Evolutionary conservation across 2,888 invertebrate genomes (phyloP), one percentile per base, ranked within the genome.

Genomic region (Didymodactylos carnosus): DNA sequence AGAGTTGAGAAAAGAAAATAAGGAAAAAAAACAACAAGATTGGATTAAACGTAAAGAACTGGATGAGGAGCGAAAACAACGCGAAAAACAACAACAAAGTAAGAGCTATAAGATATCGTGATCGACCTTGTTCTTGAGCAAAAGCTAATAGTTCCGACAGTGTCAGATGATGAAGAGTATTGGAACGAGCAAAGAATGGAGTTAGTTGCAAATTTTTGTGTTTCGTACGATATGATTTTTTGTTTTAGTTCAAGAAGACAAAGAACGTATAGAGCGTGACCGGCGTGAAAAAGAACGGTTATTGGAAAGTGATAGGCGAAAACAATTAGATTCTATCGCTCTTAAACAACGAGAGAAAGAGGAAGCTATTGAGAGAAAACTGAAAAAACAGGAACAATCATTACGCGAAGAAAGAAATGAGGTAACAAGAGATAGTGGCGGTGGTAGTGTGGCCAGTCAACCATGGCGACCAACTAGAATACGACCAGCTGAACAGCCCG

Each of bases 331-430:
- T 39, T 71, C 71, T 46, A 53, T 69, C 53, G 41, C 74, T n/a
- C 39, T 19, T 19, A 74, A 43, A 71, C 74, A 74, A 69, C 27
- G 71, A 25, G 43, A 71, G 39, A 53, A 41, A 35, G 74, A 74
- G n/a, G 39, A 25, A 39, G 62, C 41, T 62, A 74, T 74, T 13
- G 74, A 74, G n/a, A 23, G 25, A 62, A 71, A 40, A 40, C 14
- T 72, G 41, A 40, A 39, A 19, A 69, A 41, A 40, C n/a, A 53
- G 7, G n/a, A 39, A 16, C 19, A 23, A 16, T 25, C 23, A 19
- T 14, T 35, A 16, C 51, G 39, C 19, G 40, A 39, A 16, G 71
- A 46, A 29, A 71, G 41, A 27, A 53, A 40, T 25, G 16, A 29
- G 5, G 29, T 51, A 16, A 3, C 8, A 19, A 25, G 39, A 4